Evolutionary conservation across 2,113 vertebrate species (phyloP).

Genomic region (Osmerus mordax): DNA sequence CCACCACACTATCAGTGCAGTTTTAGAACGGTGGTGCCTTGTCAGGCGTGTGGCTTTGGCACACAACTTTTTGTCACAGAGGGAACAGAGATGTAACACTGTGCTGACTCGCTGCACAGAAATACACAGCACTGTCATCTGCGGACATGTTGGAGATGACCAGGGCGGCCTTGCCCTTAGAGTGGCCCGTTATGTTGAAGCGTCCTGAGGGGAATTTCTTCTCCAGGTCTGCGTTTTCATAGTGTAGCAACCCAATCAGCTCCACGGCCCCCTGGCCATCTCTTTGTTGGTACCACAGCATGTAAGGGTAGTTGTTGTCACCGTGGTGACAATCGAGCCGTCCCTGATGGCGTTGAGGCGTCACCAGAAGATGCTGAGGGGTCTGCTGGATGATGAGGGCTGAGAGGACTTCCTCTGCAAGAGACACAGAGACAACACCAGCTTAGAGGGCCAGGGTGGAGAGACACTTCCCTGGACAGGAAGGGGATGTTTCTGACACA

Average conservation of each 20-base stretch:
- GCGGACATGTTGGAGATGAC: slow-evolving; percentile 8
- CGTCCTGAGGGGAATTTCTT: slow-evolving; percentile 22
- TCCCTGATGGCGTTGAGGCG: slow-evolving; percentile 13
- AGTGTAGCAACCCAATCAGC: slow-evolving; percentile 23
- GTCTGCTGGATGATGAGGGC: slow-evolving; percentile 21
- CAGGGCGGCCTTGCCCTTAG: slow-evolving; percentile 17
- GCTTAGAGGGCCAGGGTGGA: background rate
- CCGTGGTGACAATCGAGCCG: slow-evolving; percentile 32
- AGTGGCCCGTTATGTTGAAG: slow-evolving; percentile 28
- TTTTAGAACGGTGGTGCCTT: background rate
- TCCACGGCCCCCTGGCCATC: slow-evolving; percentile 3
- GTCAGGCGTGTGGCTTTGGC: slow-evolving; percentile 4
- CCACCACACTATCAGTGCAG: background rate
- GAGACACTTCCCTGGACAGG: background rate
- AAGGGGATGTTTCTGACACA: too few species aligned
- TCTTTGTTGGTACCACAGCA: slow-evolving; percentile 51
- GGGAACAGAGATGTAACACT: background rate
- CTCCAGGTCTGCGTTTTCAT: background rate
- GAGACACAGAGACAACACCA: background rate
- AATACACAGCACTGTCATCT: slow-evolving; percentile 19
- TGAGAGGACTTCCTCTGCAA: slow-evolving; percentile 10
- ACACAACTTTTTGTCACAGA: slow-evolving; percentile 16
- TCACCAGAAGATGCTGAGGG: background rate
- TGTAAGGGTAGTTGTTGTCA: slow-evolving; percentile 18
- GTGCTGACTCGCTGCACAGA: slow-evolving; percentile 16